phyloP scores from a whole-genome alignment of 2,888 invertebrate genomes.

The Tanytarsus gracilentus region DNA sequence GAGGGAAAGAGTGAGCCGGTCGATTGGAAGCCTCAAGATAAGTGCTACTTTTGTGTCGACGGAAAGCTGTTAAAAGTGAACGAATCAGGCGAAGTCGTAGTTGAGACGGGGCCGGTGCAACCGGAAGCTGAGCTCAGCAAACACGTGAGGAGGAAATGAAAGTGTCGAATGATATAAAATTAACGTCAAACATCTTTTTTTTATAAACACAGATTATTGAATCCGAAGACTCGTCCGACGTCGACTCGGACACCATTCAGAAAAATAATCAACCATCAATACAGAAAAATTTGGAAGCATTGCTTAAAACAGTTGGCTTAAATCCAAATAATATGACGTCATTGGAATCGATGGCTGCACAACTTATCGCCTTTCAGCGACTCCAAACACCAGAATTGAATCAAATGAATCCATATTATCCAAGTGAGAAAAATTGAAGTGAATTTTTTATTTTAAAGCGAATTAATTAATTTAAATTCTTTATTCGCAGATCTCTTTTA shows the following conservation, averaged over 20 bases:
- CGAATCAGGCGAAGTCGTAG: conserved; percentile 43
- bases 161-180: not conserved
- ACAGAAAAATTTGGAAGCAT: conserved; percentile 30
- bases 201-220: conserved; percentile 16
- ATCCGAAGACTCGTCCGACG: conserved; percentile 27
- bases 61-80: conserved; percentile 54
- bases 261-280: not conserved
- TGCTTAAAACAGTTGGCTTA: conserved; percentile 32
- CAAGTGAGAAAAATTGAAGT: conserved; percentile 35
- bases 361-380: conserved; percentile 47
- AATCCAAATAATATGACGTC: conserved; percentile 47
- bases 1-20: conserved; percentile 39
- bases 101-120: conserved; percentile 41
- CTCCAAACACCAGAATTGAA: conserved; percentile 33
- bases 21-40: conserved; percentile 76
- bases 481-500: conserved; percentile 30
- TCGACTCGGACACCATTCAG: conserved; percentile 15
- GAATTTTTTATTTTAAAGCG: not conserved
- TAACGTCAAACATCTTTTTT: not conserved
- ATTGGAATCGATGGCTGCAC: conserved; percentile 59
- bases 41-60: conserved; percentile 77
- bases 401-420: conserved; percentile 34
- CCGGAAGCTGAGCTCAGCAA: conserved; percentile 39
- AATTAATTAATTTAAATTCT: not conserved
- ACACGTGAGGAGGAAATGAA: conserved; percentile 33